Evolutionary conservation across 2,888 invertebrate genomes (phyloP).

Genomic region (Habrosyne pyritoides): DNA sequence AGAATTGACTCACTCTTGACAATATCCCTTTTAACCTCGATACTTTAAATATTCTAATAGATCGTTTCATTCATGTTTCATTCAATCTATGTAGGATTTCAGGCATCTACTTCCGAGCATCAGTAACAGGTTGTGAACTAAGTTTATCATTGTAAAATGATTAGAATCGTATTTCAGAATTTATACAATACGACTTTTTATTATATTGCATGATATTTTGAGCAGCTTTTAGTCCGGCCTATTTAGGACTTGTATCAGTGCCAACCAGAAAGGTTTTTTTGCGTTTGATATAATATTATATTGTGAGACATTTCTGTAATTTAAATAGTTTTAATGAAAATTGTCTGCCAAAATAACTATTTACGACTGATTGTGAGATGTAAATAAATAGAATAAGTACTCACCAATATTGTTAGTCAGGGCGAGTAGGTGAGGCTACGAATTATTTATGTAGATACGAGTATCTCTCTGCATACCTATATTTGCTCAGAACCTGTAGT

Average conservation of each 20-base stretch:
- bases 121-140: constrained; percentile 77
- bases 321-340: constrained; percentile 54
- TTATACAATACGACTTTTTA: constrained; percentile 62
- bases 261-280: constrained; percentile 61
- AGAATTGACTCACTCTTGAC: constrained; percentile 66
- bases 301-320: constrained; percentile 45
- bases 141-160: constrained; percentile 53
- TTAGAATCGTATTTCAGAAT: constrained; percentile 55
- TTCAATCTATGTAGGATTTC: constrained; percentile 47
- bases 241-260: constrained; percentile 66
- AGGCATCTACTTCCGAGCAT: constrained; percentile 50
- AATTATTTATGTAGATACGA: constrained; percentile 72
- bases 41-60: constrained; percentile 48
- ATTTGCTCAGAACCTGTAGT: constrained; percentile 81
- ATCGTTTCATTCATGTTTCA: constrained; percentile 48
- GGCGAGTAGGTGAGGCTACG: constrained; percentile 62
- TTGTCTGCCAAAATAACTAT: constrained; percentile 77
- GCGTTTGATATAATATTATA: constrained; percentile 50
- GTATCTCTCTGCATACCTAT: constrained; percentile 76
- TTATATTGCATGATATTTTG: constrained; percentile 56
- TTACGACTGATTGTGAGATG: constrained; percentile 82
- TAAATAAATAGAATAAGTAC: constrained; percentile 78
- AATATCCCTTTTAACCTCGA: constrained; percentile 74
- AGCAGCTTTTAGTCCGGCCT: constrained; percentile 77
- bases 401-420: constrained; percentile 71